phyloP scores from a whole-genome alignment of 1,140 invertebrate species.

The Pseudomyrmex dendroicus region DNA sequence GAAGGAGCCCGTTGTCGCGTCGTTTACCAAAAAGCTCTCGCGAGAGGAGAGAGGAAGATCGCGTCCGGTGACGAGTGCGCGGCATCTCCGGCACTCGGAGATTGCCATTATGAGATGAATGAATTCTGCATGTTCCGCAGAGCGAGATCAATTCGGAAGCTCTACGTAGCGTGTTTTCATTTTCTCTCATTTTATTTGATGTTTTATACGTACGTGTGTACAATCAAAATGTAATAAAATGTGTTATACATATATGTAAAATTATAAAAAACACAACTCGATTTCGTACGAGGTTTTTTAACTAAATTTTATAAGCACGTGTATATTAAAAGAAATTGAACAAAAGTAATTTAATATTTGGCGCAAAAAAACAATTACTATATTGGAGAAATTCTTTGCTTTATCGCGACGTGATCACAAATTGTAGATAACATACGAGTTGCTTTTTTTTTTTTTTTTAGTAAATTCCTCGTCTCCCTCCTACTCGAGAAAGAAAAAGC shows the following conservation, averaged over 20 bases:
- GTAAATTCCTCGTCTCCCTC: not conserved
- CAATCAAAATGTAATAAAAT: too few relatives aligned
- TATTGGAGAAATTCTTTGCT: too few relatives aligned
- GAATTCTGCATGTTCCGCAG: constrained; percentile 11
- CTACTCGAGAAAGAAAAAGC: not conserved
- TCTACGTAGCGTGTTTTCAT: not conserved
- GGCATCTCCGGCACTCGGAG: constrained; percentile 47
- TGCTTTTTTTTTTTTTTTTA: too few relatives aligned
- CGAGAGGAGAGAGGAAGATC: constrained; percentile 9
- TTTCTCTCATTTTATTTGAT: not conserved
- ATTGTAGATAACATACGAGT: too few relatives aligned
- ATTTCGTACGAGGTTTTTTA: not conserved
- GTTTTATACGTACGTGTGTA: too few relatives aligned
- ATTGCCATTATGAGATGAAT: constrained; percentile 43
- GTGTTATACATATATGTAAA: too few relatives aligned
- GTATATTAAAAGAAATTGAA: not conserved
- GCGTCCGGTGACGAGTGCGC: constrained; percentile 29
- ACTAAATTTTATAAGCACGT: not conserved
- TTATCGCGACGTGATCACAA: too few relatives aligned
- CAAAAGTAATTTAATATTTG: too few relatives aligned
- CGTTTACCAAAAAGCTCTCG: constrained; percentile 53
- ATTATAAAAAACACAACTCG: too few relatives aligned
- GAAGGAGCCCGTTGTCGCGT: constrained; percentile 30
- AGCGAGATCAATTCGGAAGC: not conserved
- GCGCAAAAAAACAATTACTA: too few relatives aligned